Percentiles rank a stretch among this genome's conserved stretches.
phyloP scores from a whole-genome alignment of 2,113 vertebrate species.

The Vulpes vulpes region DNA sequence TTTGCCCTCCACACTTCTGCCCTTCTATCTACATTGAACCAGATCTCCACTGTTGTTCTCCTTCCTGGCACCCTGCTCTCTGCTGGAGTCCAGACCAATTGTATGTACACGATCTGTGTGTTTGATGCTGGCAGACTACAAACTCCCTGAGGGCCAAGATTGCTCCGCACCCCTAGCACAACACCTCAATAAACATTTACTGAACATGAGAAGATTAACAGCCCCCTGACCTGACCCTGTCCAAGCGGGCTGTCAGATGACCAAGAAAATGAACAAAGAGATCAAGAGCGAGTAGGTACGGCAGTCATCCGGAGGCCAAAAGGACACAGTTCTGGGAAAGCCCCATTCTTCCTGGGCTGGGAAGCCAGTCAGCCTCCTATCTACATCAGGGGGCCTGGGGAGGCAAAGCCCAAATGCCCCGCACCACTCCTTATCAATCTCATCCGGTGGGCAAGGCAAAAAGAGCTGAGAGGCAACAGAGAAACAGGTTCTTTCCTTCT shows the following conservation, averaged over 20 bases:
- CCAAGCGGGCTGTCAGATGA: neutral
- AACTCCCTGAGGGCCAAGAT: neutral
- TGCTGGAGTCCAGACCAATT: neutral
- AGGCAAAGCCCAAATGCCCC: neutral
- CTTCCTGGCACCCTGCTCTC: neutral
- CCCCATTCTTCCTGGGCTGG: neutral
- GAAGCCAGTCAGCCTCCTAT: neutral
- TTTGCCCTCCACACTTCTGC: neutral
- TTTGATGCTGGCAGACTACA: neutral
- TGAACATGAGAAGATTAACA: neutral
- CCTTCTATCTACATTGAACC: neutral
- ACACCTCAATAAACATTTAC: neutral
- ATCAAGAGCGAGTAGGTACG: neutral
- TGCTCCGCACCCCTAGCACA: too few species aligned
- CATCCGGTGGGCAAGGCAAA: neutral
- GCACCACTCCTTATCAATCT: neutral
- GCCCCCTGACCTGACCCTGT: neutral
- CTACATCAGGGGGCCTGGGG: neutral
- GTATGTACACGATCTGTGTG: neutral
- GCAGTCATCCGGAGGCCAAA: neutral
- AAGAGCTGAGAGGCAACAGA: neutral
- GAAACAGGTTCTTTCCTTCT: neutral
- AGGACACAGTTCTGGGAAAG: conserved; percentile 4
- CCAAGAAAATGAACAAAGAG: conserved; percentile 22
- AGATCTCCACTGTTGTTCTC: neutral